Evolutionary conservation across 2,797 vertebrate species (phyloP).

Genomic region (Phyllotis vaccarum): DNA sequence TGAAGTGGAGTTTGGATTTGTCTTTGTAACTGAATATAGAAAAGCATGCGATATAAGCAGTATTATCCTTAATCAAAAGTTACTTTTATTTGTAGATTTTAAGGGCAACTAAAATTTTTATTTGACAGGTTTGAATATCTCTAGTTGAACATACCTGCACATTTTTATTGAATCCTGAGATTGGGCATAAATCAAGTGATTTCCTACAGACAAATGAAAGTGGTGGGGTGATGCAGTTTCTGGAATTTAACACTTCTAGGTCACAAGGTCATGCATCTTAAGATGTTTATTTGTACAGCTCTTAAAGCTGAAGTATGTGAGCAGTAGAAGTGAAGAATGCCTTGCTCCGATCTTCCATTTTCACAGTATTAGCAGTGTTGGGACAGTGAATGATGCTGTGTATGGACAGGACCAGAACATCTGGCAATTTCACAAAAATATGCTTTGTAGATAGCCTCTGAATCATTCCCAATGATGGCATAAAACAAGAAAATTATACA

Average conservation of each 20-base stretch:
- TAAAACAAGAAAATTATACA: background rate
- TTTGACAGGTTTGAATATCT: slow-evolving; percentile 78
- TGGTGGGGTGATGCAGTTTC: slow-evolving; percentile 84
- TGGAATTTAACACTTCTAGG: slow-evolving; percentile 88
- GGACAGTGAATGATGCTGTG: slow-evolving; percentile 75
- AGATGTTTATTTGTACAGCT: slow-evolving; percentile 87
- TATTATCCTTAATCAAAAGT: slow-evolving; percentile 77
- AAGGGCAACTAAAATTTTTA: slow-evolving; percentile 77
- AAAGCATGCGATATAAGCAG: slow-evolving; percentile 57
- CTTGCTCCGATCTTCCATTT: slow-evolving; percentile 79
- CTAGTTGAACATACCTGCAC: slow-evolving; percentile 80
- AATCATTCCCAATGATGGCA: background rate
- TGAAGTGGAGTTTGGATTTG: slow-evolving; percentile 60
- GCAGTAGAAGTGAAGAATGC: slow-evolving; percentile 83
- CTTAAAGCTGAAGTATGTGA: slow-evolving; percentile 86
- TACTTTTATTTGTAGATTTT: slow-evolving; percentile 82
- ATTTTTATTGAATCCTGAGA: slow-evolving; percentile 86
- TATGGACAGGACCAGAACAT: background rate
- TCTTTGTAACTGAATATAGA: slow-evolving; percentile 64
- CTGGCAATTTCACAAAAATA: background rate
- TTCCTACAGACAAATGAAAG: slow-evolving; percentile 87
- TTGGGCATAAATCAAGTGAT: slow-evolving; percentile 87
- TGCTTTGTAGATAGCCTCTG: background rate
- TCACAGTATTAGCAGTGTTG: slow-evolving; percentile 80
- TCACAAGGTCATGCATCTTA: slow-evolving; percentile 89